Evolutionary conservation across 2,888 invertebrate genomes (phyloP), one percentile per base, ranked within the genome.

Genomic region (Bruchidius siliquastri): DNA sequence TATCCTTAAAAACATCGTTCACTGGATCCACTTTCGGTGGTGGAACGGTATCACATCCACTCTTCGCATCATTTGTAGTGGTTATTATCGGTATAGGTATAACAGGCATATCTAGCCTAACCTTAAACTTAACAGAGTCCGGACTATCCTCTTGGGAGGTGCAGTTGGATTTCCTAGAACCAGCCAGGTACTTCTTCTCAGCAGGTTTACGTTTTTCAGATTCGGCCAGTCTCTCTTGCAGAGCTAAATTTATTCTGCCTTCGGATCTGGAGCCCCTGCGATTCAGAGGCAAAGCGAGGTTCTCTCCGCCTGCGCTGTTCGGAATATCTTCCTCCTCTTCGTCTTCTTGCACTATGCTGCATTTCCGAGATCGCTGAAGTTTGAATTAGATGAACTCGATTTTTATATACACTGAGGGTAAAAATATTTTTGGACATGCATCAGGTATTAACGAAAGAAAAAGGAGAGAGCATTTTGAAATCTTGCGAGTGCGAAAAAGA

Each of bases 331-430:
- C 96, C 83, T 95, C 94, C 82, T 96, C 96, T 81, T 97, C 97
- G 85, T 97, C 97, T 84, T 95, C 95, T 80, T 95, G 93, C 22
- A 97, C 96, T 81, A 97, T 96, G 83, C 96, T 96, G 87, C 96
- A 97, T 84, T 96, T 96, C 72, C 96, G 90, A 22, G 92, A 91
- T 72, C 95, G 89, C 88, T 91, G 79, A 21, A 77, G 86, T 74
- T 86, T 86, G 85, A 86, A 73, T 72, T 4, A n/a, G n/a, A n/a
- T n/a, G 26, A 26, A 8, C 26, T 26, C n/a, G 26, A 26, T 26
- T 26, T 8, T 26, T 20, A 22, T 76, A 76, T 32, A 26, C 8
- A 4, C 26, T 4, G 26, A 8, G 8, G 8, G 26, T 8, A 26
- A 26, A 26, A 2, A 26, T 26, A n/a, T n/a, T n/a, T n/a, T n/a